These are phyloP conservation scores for Colinus virginianus DNA, from an alignment of 2,113 vertebrate genomes.

Conservation along the genomic window DNA sequence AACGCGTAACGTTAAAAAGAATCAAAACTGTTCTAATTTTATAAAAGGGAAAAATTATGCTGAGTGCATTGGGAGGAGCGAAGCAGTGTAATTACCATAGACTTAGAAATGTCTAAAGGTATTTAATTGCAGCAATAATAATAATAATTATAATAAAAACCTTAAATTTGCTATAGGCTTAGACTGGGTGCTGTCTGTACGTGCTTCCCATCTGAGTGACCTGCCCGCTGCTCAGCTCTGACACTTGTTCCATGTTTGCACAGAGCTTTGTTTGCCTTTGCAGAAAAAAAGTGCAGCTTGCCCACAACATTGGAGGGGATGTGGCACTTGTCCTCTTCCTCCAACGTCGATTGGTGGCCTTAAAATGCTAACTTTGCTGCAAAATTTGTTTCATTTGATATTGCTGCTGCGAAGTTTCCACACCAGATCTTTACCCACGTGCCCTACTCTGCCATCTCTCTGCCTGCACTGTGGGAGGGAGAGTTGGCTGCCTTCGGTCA, in stretches of 20 bases:
- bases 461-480: neutral
- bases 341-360: fast-evolving
- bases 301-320: fast-evolving
- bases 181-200: neutral
- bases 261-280: neutral
- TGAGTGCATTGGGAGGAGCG: fast-evolving
- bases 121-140: neutral
- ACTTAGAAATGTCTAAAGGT: neutral
- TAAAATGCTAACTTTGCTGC: neutral
- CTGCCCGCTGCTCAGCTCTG: fast-evolving
- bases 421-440: fast-evolving
- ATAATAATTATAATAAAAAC: too few species aligned
- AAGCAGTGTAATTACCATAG: neutral
- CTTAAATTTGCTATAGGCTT: neutral
- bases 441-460: fast-evolving
- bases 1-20: neutral
- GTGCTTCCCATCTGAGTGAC: neutral
- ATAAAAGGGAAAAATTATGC: neutral
- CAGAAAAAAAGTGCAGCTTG: neutral
- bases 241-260: fast-evolving
- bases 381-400: neutral
- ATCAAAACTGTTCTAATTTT: neutral
- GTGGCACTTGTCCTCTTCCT: neutral
- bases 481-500: neutral
- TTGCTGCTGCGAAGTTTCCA: neutral